Percentiles rank a stretch among this genome's conserved stretches.
phyloP scores from a whole-genome alignment of 2,797 vertebrate genomes.

The Pseudochirops corinnae region DNA sequence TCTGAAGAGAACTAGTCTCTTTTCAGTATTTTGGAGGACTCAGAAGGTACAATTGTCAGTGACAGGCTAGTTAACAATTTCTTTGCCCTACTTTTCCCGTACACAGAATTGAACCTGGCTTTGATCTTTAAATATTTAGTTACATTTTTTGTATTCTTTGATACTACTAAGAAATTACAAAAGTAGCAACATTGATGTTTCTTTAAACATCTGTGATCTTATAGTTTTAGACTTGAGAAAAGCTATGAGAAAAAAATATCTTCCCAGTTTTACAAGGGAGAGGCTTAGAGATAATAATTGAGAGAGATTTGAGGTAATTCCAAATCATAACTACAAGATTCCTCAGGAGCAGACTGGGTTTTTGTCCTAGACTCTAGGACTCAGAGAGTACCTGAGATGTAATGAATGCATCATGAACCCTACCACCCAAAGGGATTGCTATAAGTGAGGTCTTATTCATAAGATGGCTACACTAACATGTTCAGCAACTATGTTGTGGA shows the following conservation, averaged over 20 bases:
- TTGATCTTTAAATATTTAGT: neutral
- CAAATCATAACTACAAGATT: neutral
- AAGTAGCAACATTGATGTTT: neutral
- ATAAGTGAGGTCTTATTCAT: neutral
- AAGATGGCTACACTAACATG: neutral
- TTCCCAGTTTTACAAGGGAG: neutral
- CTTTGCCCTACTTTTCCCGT: neutral
- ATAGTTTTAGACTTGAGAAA: neutral
- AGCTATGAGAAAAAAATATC: neutral
- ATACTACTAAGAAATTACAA: neutral
- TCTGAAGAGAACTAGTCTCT: neutral
- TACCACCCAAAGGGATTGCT: neutral
- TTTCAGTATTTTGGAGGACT: neutral
- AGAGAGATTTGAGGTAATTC: neutral
- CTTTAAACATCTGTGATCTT: neutral
- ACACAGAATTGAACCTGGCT: neutral
- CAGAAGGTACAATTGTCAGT: neutral
- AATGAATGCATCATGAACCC: neutral
- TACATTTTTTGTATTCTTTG: neutral
- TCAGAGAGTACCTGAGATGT: neutral
- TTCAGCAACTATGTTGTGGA: neutral
- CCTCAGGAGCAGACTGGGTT: neutral
- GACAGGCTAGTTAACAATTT: neutral
- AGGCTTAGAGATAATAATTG: neutral
- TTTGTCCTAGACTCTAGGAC: neutral